A percentile compares a stretch with the other conserved stretches of the same genome.
Conservation (phyloP, 2,113 vertebrate species). For the Hystrix cristata region DNA sequence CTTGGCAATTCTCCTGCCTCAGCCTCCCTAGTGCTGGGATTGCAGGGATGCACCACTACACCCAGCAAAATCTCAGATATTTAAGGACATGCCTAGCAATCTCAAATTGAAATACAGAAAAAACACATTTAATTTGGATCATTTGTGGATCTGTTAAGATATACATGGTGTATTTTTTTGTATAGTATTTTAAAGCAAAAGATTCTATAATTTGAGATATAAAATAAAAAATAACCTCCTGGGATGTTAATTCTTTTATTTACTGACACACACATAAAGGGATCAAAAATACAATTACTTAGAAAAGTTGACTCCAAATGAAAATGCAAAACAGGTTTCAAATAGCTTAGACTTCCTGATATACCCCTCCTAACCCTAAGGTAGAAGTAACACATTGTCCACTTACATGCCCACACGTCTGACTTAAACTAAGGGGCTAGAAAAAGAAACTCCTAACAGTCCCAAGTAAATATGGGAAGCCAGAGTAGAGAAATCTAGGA, state of each 20-base stretch:
- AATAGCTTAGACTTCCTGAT: conserved; percentile 3
- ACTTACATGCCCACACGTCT: conserved; percentile 41
- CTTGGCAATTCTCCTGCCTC: background rate
- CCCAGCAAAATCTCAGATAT: background rate
- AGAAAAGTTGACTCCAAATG: conserved; percentile 69
- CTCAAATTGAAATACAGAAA: background rate
- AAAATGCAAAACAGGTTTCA: conserved; percentile 61
- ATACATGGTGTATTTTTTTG: conserved; percentile 51
- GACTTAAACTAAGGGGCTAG: conserved; percentile 60
- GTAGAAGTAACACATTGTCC: conserved; percentile 22
- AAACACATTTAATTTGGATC: conserved; percentile 57
- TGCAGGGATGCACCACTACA: background rate
- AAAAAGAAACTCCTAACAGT: conserved; percentile 71
- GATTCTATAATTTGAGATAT: conserved; percentile 68
- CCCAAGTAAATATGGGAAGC: conserved; percentile 78
- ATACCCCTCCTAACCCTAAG: background rate
- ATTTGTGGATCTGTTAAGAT: conserved; percentile 71
- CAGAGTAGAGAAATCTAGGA: conserved; percentile 47
- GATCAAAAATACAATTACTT: conserved; percentile 67
- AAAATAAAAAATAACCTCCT: background rate
- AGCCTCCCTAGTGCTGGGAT: background rate
- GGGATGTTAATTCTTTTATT: conserved; percentile 66
- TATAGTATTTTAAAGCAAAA: conserved; percentile 77
- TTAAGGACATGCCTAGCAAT: conserved; percentile 13
- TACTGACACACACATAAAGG: conserved; percentile 26